Evolutionary conservation across 2,113 vertebrate species (phyloP), one percentile per base, ranked within the genome.

Genomic region (Odontophorus gujanensis): DNA sequence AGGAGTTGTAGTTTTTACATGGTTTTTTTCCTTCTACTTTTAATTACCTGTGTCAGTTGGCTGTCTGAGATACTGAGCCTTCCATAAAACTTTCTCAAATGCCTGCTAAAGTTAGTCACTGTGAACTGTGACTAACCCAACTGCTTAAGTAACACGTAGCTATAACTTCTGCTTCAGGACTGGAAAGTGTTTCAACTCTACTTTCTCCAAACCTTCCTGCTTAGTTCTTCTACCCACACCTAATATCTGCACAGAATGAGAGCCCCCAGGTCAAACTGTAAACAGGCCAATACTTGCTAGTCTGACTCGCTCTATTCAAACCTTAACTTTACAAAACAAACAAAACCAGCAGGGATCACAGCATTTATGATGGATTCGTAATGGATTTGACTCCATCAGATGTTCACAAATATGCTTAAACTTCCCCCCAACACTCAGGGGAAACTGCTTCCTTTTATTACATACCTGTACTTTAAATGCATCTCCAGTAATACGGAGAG

Each of bases 391-490:
- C 12, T 25, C 65, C 51, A 38, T 45, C 38, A 61, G 30, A 34
- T 21, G 66, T 36, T 17, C 67, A 86, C 38, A 55, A 55, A 50
- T 14, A 25, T 40, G 28, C 65, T 81, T 25, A 20, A 75, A 40
- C 40, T 47, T 45, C 45, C 32, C 18, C 63, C 50, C 8, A 34
- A 19, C 10, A 50, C 38, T 63, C 65, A 68, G 42, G 51, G 62
- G 12, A 34, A 92, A 42, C 20, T n/a, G 59, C 68, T 71, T n/a
- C 32, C 76, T 77, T 65, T 42, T 30, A 42, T 55, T 77, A 91
- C 97, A 92, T 97, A 99, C 99, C 99, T 99, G 99, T 24, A 99
- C 99, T 99, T 99, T 99, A 96, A 99, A 99, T 50, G 98, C 98
- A 96, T 99, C 99, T 87, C 99, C 99, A 40, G 99, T 99, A 97